Evolutionary conservation across 2,888 invertebrate species (phyloP), one percentile per base, ranked within the genome.

Genomic region (Metopia argyrocephala): DNA sequence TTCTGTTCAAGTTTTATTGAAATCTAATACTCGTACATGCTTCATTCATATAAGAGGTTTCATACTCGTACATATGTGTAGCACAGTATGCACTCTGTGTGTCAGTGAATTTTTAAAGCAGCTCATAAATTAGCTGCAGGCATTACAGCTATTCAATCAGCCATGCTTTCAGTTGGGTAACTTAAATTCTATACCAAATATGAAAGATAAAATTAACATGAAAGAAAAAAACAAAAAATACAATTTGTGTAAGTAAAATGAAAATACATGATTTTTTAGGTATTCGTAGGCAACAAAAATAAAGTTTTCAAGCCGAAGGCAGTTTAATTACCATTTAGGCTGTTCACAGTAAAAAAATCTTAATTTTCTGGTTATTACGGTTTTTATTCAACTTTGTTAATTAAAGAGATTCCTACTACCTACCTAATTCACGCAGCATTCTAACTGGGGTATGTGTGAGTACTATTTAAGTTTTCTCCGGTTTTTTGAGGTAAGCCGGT

Each of bases 121-220:
- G 68, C 76, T 64, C 76, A 76, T 80, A 76, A 80, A 80, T 80
- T 80, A 76, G 76, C 73, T 76, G 52, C 18, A 76, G 68, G 76
- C 76, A 27, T 76, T 73, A 64, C 38, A 38, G 12, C 15, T 15
- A 31, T 7, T 12, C 31, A 31, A 12, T 31, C 31, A 38, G 38
- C 15, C 21, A 54, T 20, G 54, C 20, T 12, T 15, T 12, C 15
- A 15, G 38, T 38, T 38, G 15, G 15, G 15, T 38, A 38, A 38
- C 38, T 38, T 38, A 38, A 38, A 38, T 38, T 2, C 38, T 12
- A 38, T 38, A 38, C 38, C 9, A 38, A 38, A 15, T 38, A 38
- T 38, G 38, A 15, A 9, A 38, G 38, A 38, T 38, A 38, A 38
- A 15, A 15, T 38, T 38, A 12, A 9, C 38, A 38, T n/a, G n/a